Evolutionary conservation across 2,113 vertebrate genomes (phyloP).

Genomic region (Terrapene triunguis): DNA sequence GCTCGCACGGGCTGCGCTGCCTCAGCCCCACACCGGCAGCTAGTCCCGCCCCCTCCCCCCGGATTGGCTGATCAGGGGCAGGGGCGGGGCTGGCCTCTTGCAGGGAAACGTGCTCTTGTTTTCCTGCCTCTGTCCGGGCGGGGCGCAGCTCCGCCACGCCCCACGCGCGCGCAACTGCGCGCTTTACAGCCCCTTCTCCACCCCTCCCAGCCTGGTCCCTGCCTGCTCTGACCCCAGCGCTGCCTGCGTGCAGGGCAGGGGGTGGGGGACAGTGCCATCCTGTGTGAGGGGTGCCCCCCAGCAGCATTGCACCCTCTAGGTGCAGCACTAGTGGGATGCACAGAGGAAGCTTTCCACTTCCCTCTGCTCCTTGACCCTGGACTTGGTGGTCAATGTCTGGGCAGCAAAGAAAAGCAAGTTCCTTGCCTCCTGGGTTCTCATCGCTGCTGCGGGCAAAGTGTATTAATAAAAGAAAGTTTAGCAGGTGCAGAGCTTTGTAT

Average conservation of each 20-base stretch:
- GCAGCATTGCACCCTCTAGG: no score
- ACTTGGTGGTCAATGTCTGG: neutral
- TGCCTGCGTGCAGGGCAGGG: neutral
- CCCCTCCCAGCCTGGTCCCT: no score
- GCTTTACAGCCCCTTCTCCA: no score
- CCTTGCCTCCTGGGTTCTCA: neutral
- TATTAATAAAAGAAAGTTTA: neutral
- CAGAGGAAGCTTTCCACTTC: neutral
- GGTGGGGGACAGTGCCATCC: no score
- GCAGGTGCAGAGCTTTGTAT: neutral
- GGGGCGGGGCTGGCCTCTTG: neutral
- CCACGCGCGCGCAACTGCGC: neutral
- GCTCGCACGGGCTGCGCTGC: neutral
- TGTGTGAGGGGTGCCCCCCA: neutral
- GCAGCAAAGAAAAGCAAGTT: neutral
- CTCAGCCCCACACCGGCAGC: conserved; percentile 8
- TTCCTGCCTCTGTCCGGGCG: neutral
- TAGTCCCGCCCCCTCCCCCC: neutral
- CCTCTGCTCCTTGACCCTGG: no score
- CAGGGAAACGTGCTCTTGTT: conserved; percentile 75
- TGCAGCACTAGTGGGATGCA: neutral
- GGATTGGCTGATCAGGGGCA: neutral
- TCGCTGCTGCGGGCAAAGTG: neutral
- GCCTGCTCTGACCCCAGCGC: no score
- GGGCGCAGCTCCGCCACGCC: conserved; percentile 8